Percentiles rank a stretch among this genome's conserved stretches.
These are phyloP conservation scores for Psittacara wagleri DNA, from an alignment of 2,113 vertebrate species.

Conservation along the genomic window DNA sequence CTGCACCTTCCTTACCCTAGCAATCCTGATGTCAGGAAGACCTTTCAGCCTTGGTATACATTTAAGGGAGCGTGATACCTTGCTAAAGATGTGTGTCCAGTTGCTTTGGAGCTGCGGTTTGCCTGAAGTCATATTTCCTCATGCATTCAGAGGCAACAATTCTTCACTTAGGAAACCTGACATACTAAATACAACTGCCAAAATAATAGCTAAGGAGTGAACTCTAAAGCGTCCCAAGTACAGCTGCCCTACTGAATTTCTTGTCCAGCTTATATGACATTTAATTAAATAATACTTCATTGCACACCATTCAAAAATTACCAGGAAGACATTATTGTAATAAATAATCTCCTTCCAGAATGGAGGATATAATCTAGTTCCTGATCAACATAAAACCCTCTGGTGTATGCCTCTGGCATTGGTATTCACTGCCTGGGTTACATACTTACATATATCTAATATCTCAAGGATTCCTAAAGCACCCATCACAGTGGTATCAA, in stretches of 20 bases:
- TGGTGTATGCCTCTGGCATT: not conserved
- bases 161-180: slow-evolving; percentile 35
- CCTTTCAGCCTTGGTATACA: not conserved
- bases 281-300: slow-evolving; percentile 66
- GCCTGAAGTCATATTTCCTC: not conserved
- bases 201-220: slow-evolving; percentile 51
- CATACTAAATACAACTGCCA: not conserved
- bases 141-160: not conserved
- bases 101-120: not conserved
- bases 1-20: not conserved
- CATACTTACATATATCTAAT: not conserved
- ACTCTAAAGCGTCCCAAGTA: not conserved
- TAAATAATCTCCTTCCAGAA: not conserved
- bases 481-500: not conserved
- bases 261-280: slow-evolving; percentile 20
- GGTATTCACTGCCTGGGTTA: not conserved
- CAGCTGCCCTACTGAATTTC: not conserved
- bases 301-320: slow-evolving; percentile 44
- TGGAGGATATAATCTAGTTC: not conserved
- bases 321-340: not conserved
- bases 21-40: not conserved
- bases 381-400: not conserved
- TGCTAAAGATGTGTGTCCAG: not conserved
- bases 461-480: not conserved
- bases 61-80: not conserved